Conservation (phyloP, 2,797 vertebrate genomes). For the Aldrovandia affinis region DNA sequence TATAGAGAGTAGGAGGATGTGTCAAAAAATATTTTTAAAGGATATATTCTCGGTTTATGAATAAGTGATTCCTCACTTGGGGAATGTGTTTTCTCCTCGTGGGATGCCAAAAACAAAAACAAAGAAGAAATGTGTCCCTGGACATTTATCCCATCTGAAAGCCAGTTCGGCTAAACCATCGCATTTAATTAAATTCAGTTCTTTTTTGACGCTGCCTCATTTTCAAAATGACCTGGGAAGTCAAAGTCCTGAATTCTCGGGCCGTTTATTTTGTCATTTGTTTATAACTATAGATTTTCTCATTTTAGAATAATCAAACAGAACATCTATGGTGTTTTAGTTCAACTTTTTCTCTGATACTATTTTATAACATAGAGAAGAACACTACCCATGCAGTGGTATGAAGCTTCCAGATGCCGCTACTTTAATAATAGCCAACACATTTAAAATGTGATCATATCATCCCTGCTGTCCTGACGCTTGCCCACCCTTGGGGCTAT, state of each 20-base stretch:
- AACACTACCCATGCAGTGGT: background rate
- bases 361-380: background rate
- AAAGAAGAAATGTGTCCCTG: background rate
- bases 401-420: background rate
- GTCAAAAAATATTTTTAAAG: conserved; percentile 10
- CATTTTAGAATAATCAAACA: too few relatives aligned
- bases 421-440: background rate
- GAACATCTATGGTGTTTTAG: background rate
- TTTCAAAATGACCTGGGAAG: too few relatives aligned
- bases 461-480: background rate
- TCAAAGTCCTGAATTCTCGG: too few relatives aligned
- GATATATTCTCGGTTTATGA: background rate
- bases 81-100: background rate
- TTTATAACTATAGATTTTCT: too few relatives aligned
- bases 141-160: background rate
- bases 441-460: too few relatives aligned
- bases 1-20: conserved; percentile 8
- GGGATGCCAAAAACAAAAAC: background rate
- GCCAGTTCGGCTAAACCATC: background rate
- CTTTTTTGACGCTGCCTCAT: background rate
- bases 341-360: background rate
- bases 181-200: conserved; percentile 11
- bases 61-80: background rate
- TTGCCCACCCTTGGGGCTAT: background rate
- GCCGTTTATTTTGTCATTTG: too few relatives aligned